Evolutionary conservation across 2,888 invertebrate species (phyloP), one percentile per base, ranked within the genome.

Genomic region (Caenorhabditis virilis): DNA sequence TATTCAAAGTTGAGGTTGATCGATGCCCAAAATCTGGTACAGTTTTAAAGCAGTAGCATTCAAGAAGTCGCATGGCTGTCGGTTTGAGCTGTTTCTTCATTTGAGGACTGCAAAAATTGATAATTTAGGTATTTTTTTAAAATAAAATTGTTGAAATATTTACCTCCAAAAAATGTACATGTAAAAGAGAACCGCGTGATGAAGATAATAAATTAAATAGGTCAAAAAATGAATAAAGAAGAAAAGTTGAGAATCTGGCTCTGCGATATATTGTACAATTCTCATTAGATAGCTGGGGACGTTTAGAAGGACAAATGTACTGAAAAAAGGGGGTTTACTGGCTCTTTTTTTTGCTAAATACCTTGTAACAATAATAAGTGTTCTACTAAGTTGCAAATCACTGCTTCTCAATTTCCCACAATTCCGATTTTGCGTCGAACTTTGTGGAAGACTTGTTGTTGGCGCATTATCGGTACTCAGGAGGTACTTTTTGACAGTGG

Each of bases 81-180:
- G 82, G 82, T 57, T 73, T 72, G 50, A 82, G 62, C 47, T 80
- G 79, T 48, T 82, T 82, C 58, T 82, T 82, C 81, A 82, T 80
- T 73, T 82, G 82, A 4, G 81, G 81, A 46, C 78, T 78, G 69
- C 53, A 78, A 64, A 23, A 49, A 33, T 15, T 26, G 15, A 1
- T 38, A 46, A 25, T 27, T 30, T 38, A 27, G 4, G n/a, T 16
- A 22, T 46, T 27, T 18, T 47, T 35, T 9, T 15, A 4, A 35
- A 35, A 20, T 22, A 6, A 11, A 41, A 30, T 33, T n/a, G n/a
- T n/a, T n/a, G n/a, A n/a, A n/a, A n/a, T n/a, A n/a, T n/a, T n/a
- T 30, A 79, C 76, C 76, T 77, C 78, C 78, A 81, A 66, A 81
- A 78, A 20, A 81, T 77, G 67, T 79, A 82, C 66, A 76, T 72